phyloP scores from a whole-genome alignment of 2,888 invertebrate species.

The Noctua pronuba region DNA sequence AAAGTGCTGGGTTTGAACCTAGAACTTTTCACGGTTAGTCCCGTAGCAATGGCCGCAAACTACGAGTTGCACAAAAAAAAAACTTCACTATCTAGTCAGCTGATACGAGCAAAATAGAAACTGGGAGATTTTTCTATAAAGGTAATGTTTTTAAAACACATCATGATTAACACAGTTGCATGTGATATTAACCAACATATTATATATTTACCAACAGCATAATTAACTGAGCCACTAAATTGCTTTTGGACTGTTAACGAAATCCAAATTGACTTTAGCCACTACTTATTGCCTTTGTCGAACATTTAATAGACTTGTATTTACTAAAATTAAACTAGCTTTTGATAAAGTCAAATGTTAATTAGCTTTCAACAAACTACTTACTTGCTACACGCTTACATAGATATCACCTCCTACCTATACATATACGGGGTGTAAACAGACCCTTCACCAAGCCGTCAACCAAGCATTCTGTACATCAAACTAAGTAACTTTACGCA shows the following conservation, averaged over 20 bases:
- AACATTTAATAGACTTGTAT: not conserved
- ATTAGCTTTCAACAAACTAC: not conserved
- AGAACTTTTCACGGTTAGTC: not conserved
- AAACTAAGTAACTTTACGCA: too few relatives aligned
- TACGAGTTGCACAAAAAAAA: not conserved
- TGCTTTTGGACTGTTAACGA: not conserved
- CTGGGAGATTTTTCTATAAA: not conserved
- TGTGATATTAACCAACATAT: not conserved
- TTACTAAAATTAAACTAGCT: not conserved
- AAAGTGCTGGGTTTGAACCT: not conserved
- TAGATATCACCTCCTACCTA: too few relatives aligned
- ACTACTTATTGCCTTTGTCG: not conserved
- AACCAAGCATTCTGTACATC: too few relatives aligned
- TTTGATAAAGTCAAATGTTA: too few relatives aligned
- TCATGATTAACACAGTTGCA: not conserved
- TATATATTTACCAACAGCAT: not conserved
- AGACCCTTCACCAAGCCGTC: too few relatives aligned
- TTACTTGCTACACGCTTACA: not conserved
- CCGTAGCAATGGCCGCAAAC: too few relatives aligned
- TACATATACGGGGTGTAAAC: too few relatives aligned
- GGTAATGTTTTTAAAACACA: not conserved
- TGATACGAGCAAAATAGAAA: not conserved
- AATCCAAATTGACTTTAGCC: not conserved
- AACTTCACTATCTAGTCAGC: not conserved
- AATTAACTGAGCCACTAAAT: not conserved